Percentiles rank a stretch among this genome's conserved stretches.
Conservation (phyloP, 2,888 invertebrate species). For the Strigamia maritima region DNA sequence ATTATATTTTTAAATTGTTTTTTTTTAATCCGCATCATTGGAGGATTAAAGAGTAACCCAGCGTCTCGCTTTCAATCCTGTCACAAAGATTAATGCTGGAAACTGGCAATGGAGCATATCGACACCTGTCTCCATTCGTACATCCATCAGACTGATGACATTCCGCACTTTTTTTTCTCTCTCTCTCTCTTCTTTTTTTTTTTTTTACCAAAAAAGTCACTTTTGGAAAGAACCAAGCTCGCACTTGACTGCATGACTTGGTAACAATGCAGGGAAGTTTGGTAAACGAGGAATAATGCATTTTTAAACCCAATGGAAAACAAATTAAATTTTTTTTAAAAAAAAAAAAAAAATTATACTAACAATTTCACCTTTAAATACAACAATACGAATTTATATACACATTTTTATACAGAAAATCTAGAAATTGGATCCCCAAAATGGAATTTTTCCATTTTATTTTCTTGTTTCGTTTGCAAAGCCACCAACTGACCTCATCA, state of each 20-base stretch:
- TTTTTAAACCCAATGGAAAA: no score
- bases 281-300: background rate
- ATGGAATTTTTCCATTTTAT: no score
- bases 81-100: conserved; percentile 20
- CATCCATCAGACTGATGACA: conserved; percentile 27
- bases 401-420: no score
- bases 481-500: conserved; percentile 15
- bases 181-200: background rate
- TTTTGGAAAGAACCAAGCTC: background rate
- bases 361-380: no score
- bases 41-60: background rate
- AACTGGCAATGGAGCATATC: conserved; percentile 12
- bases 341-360: no score
- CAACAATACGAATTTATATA: no score
- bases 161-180: background rate
- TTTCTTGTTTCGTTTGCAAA: background rate
- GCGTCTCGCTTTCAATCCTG: background rate
- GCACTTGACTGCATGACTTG: conserved; percentile 14
- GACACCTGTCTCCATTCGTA: conserved; percentile 17
- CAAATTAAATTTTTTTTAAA: no score
- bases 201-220: background rate
- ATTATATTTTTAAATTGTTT: background rate
- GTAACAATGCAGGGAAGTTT: background rate
- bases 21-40: background rate
- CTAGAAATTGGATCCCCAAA: no score